phyloP scores from a whole-genome alignment of 2,113 vertebrate genomes.

The Anthoscopus minutus region DNA sequence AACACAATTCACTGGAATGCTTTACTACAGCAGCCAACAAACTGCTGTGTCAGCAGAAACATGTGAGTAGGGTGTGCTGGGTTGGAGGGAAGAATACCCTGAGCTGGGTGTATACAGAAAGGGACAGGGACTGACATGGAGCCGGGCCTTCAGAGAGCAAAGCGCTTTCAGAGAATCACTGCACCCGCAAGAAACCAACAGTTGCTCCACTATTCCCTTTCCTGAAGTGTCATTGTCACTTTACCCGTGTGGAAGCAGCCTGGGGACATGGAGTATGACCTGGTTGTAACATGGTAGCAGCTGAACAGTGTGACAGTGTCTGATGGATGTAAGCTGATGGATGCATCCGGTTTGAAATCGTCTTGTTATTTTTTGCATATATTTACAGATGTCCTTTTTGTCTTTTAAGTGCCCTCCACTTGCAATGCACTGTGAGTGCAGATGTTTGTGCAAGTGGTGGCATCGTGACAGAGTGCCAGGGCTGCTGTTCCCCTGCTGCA shows the following conservation, averaged over 20 bases:
- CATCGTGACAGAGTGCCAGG: not conserved
- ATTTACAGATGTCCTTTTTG: not conserved
- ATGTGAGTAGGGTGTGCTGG: not conserved
- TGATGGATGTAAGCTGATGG: not conserved
- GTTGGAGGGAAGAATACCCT: not conserved
- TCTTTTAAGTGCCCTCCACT: not conserved
- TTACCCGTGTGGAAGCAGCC: not conserved
- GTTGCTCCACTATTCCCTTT: not conserved
- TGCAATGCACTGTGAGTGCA: not conserved
- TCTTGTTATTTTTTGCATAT: not conserved
- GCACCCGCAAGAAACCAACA: rapidly evolving
- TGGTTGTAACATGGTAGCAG: not conserved
- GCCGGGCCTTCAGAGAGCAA: not conserved
- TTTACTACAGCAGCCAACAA: not conserved
- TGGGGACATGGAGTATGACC: not conserved
- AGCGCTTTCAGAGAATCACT: not conserved
- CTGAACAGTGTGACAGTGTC: not conserved
- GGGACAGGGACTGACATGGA: not conserved
- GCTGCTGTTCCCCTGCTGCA: rapidly evolving
- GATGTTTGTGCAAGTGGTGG: not conserved
- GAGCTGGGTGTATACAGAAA: not conserved
- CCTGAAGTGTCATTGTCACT: not conserved
- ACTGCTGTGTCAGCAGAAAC: not conserved
- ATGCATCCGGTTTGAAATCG: not conserved
- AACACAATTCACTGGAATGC: not conserved